Evolutionary conservation across 1,140 invertebrate genomes (phyloP), one percentile per base, ranked within the genome.

Genomic region (Lordiphosa clarofinis): DNA sequence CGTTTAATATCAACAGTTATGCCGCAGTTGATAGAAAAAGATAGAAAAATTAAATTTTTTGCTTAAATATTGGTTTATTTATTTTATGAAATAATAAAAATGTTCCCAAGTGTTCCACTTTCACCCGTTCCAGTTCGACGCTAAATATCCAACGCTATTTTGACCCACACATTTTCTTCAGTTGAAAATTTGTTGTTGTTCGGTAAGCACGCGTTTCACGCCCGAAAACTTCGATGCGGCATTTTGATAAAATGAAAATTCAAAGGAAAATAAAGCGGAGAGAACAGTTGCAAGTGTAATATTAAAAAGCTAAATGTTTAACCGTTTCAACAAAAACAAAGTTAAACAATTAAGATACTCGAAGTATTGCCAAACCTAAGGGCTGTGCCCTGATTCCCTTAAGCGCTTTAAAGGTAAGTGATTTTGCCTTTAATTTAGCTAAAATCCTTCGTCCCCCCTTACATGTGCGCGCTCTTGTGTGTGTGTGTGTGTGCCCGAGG

Each of bases 361-460:
- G 5, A 28, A 31, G 5, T 31, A 8, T 8, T 7, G 28, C 28
- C 0, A 6, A 31, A 8, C 28, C 7, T 1, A 8, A 31, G 39
- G 15, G 9, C 19, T 4, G 7, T 9, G 7, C 4, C 24, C 2
- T 10, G 11, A 13, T 33, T 8, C 10, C 4, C 7, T 9, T 1
- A 11, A 31, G 10, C 28, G 9, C 5, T n/a, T 4, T n/a, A 24
- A 21, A 46, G 43, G 43, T 46, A 11, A 31, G 28, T 31, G 28
- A 46, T 12, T 46, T 46, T 11, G 24, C 21, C 24, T 46, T 44
- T 44, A 46, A 46, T 46, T 46, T 46, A 8, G 24, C 24, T 46
- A 46, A 46, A 46, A 46, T 11, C 43, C 28, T 31, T 28, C n/a
- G 21, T 24, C 21, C 42, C 11, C 21, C 42, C 11, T 31, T 28